These are phyloP conservation scores for Lagenorhynchus albirostris DNA, from an alignment of 2,113 vertebrate genomes.

Conservation along the genomic window DNA sequence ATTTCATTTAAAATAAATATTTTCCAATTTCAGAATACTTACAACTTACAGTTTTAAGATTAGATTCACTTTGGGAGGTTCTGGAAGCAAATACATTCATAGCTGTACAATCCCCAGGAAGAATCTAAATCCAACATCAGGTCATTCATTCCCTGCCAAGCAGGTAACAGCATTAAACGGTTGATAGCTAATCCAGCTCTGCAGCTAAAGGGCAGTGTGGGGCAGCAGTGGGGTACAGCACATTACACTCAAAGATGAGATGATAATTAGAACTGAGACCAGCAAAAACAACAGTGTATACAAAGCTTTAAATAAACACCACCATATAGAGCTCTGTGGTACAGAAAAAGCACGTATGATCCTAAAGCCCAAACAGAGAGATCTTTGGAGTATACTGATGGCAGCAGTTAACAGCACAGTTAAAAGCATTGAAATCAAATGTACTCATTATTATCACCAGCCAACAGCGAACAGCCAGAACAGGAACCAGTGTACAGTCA, in stretches of 20 bases:
- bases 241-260: conserved; percentile 57
- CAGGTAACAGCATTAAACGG: conserved; percentile 57
- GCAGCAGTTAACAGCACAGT: conserved; percentile 60
- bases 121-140: conserved; percentile 74
- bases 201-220: conserved; percentile 62
- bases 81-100: conserved; percentile 86
- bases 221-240: conserved; percentile 38
- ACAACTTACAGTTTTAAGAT: conserved; percentile 78
- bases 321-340: conserved; percentile 33
- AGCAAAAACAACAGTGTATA: conserved; percentile 50
- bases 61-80: conserved; percentile 81
- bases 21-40: conserved; percentile 82
- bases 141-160: conserved; percentile 66
- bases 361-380: conserved; percentile 61
- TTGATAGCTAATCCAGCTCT: conserved; percentile 62
- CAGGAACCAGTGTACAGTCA: conserved; percentile 53
- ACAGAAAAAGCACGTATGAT: conserved; percentile 65
- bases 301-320: conserved; percentile 75
- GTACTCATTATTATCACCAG: conserved; percentile 55
- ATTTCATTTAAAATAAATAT: conserved; percentile 86
- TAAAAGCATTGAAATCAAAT: conserved; percentile 63
- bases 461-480: conserved; percentile 66
- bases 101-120: conserved; percentile 77
- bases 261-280: conserved; percentile 70
- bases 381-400: conserved; percentile 80